A percentile compares a stretch with the other conserved stretches of the same genome.
Conservation (phyloP, 2,888 invertebrate species). For the Phortica magna region DNA sequence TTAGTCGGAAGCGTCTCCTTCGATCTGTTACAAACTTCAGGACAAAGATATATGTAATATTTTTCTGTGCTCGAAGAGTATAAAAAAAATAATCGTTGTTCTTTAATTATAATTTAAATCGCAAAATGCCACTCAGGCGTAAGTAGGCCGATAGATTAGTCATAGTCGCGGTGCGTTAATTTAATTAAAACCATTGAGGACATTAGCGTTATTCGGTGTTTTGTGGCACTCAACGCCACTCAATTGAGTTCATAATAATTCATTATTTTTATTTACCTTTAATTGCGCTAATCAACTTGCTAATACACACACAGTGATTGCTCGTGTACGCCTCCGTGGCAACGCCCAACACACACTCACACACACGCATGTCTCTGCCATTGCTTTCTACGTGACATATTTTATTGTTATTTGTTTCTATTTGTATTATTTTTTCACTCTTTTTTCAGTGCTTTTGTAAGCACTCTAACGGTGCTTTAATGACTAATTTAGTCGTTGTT, state of each 20-base stretch:
- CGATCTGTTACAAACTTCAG: too few species aligned
- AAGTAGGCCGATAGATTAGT: neutral
- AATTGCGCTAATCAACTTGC: conserved; percentile 64
- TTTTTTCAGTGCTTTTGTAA: conserved; percentile 45
- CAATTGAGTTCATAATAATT: conserved; percentile 53
- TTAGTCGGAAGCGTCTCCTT: too few species aligned
- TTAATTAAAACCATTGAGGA: too few species aligned
- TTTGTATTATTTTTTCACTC: neutral
- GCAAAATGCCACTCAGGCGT: neutral
- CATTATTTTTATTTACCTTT: conserved; percentile 63
- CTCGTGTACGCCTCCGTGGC: conserved; percentile 45
- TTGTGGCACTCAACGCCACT: neutral
- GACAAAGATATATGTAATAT: too few species aligned
- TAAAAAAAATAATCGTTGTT: neutral
- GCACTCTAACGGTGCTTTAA: conserved; percentile 66
- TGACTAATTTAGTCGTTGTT: conserved; percentile 66
- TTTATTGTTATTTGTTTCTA: conserved; percentile 65
- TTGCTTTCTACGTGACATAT: conserved; percentile 49
- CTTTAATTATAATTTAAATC: too few species aligned
- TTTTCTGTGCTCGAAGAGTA: neutral
- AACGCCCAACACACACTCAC: conserved; percentile 43
- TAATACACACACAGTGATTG: conserved; percentile 53
- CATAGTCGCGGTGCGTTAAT: too few species aligned
- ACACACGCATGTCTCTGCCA: conserved; percentile 15
- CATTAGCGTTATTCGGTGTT: neutral